phyloP scores from a whole-genome alignment of 35 echinoderm and acorn worm genomes.

The Holothuria glaberrima region DNA sequence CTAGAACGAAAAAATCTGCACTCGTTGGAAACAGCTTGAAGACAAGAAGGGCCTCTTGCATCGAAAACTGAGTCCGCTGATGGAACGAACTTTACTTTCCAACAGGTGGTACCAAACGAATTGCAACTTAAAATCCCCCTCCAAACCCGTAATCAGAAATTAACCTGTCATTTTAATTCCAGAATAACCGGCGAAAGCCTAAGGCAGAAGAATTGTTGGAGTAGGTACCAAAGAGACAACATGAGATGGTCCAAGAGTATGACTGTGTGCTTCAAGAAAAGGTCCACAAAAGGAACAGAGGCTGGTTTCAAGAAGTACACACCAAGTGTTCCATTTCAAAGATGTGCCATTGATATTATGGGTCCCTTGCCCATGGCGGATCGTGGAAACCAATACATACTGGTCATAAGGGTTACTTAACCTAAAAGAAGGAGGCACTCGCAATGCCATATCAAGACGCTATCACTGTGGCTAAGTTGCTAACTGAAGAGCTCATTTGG shows the following conservation, averaged over 20 bases:
- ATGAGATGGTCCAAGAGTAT: neutral
- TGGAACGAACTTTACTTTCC: neutral
- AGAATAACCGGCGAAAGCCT: neutral
- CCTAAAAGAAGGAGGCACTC: conserved; percentile 68
- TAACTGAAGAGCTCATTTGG: neutral
- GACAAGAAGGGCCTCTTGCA: neutral
- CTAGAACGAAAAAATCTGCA: neutral
- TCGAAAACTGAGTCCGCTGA: neutral
- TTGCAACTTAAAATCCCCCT: neutral
- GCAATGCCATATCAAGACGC: conserved; percentile 55
- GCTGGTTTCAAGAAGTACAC: neutral
- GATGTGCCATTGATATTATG: conserved; percentile 75
- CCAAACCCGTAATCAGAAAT: neutral
- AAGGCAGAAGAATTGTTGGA: neutral
- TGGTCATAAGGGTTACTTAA: conserved; percentile 77
- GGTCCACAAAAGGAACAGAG: neutral
- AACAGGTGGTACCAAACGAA: neutral
- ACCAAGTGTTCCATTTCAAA: conserved; percentile 24
- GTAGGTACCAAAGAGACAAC: neutral
- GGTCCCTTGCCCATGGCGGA: neutral
- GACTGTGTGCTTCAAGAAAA: neutral
- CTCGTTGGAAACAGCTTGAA: neutral
- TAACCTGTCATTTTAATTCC: neutral
- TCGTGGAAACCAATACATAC: conserved; percentile 62
- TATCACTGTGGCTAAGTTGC: neutral